Conservation (phyloP, 1,140 invertebrate species). For the Hermatobates lingyangjiaoensis region DNA sequence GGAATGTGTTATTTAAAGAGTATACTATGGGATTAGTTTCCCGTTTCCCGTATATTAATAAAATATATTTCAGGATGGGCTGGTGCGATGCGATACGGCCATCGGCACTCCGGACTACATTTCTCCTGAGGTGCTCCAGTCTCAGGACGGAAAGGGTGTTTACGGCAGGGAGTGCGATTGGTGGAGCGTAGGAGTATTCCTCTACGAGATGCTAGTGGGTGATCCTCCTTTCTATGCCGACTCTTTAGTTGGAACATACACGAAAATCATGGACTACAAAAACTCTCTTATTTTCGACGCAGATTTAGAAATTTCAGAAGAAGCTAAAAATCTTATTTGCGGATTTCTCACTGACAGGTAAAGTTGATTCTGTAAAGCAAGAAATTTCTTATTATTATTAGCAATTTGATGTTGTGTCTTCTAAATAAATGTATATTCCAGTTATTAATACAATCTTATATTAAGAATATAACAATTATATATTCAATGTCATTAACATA, state of each 20-base stretch:
- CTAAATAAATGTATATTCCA: no score
- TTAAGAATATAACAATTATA: no score
- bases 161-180: slow-evolving; percentile 96
- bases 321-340: slow-evolving; percentile 83
- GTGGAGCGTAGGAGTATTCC: slow-evolving; percentile 98
- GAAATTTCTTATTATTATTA: no score
- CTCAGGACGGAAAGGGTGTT: slow-evolving; percentile 87
- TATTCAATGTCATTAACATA: no score
- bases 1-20: no score
- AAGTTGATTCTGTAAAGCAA: no score
- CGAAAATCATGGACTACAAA: slow-evolving; percentile 97
- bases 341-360: slow-evolving; percentile 81
- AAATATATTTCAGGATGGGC: slow-evolving; percentile 44
- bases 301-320: slow-evolving; percentile 78
- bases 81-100: slow-evolving; percentile 90
- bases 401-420: no score
- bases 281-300: slow-evolving; percentile 88
- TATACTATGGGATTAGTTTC: slow-evolving; percentile 9
- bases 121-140: slow-evolving; percentile 93
- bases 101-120: slow-evolving; percentile 99
- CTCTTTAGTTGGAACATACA: slow-evolving; percentile 92
- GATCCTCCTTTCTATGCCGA: slow-evolving; percentile 99
- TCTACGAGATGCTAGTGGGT: slow-evolving; percentile 98
- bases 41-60: slow-evolving; percentile 11
- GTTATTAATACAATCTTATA: no score